Base-by-base conservation (phyloP, 2,797 vertebrate genomes). In the Hephaestus fuliginosus region DNA sequence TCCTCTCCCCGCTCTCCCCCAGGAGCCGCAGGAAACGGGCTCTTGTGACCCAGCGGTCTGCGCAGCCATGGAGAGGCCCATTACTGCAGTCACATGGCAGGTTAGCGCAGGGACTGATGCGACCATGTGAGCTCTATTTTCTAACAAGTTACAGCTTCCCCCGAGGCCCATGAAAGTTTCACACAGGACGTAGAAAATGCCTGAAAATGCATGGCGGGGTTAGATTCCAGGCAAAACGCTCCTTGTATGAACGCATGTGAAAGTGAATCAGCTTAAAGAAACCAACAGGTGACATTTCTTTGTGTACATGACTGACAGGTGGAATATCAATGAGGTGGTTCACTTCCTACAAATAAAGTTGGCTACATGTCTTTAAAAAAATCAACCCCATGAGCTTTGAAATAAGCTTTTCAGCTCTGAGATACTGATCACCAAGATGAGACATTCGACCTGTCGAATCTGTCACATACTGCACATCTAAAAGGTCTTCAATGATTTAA, bases 11-110 rank as follows among this genome's bases (percentile, higher is more conserved):
- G 14, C 57, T 76, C 81, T 77, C 63, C 76, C 81, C 53, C 78
- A 80, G 89, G 77, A 93, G 87, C 86, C 49, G 39, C 86, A 92
- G 89, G 88, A 92, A 92, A 82, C 69, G 11, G 80, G 76, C 83
- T 93, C 94, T 94, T 94, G 93, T 94, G 94, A 95, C 91, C 89
- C 87, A 83, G 88, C 75, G 84, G 86, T 93, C 83, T 88, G 71
- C 78, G 64, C 80, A 90, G 86, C 85, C 78, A 86, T 87, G 86
- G 86, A 88, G 86, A 90, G 87, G 85, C 90, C 81, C 92, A 95
- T 94, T 94, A 95, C 83, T 76, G 91, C 77, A 91, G 95, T 96
- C 95, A 96, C 95, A 96, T 95, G 95, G 89, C 88, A 93, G 88
- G 92, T 93, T 94, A 92, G 86, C 60, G 30, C 84, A 88, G 86